Conservation (phyloP, 2,113 vertebrate genomes). For the Podocnemis expansa region DNA sequence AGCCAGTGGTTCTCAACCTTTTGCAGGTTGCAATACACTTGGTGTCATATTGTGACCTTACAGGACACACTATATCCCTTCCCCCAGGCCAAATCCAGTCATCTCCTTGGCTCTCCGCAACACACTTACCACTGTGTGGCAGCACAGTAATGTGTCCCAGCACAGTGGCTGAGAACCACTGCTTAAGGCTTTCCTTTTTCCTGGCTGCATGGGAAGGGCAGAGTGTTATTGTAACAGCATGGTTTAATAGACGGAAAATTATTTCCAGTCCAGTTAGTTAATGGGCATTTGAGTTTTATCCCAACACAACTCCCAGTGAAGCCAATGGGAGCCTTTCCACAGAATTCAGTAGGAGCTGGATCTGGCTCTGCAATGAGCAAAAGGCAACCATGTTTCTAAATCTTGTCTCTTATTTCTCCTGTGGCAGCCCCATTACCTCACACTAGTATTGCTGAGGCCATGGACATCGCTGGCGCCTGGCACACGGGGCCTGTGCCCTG, state of each 20-base stretch:
- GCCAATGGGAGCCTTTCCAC: accelerated
- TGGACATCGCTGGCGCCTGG: too few species aligned
- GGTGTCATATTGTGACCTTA: too few species aligned
- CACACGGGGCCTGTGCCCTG: too few species aligned
- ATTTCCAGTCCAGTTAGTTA: not conserved
- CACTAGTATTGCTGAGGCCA: accelerated
- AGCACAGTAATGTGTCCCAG: too few species aligned
- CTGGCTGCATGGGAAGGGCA: not conserved
- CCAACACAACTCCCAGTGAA: not conserved
- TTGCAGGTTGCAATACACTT: too few species aligned
- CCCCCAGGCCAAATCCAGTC: too few species aligned
- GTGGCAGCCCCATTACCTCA: not conserved
- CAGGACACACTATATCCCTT: too few species aligned
- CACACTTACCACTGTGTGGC: too few species aligned
- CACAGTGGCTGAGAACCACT: too few species aligned
- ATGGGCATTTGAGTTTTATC: not conserved
- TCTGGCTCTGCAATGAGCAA: not conserved
- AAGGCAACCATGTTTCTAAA: accelerated
- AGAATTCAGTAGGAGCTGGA: not conserved
- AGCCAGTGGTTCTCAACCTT: too few species aligned
- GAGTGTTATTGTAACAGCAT: not conserved
- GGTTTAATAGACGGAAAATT: not conserved
- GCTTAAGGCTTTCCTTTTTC: not conserved
- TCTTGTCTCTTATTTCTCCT: not conserved
- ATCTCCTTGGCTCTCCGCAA: too few species aligned